Conservation (phyloP, 2,113 vertebrate species). For the Arvicanthis niloticus region DNA sequence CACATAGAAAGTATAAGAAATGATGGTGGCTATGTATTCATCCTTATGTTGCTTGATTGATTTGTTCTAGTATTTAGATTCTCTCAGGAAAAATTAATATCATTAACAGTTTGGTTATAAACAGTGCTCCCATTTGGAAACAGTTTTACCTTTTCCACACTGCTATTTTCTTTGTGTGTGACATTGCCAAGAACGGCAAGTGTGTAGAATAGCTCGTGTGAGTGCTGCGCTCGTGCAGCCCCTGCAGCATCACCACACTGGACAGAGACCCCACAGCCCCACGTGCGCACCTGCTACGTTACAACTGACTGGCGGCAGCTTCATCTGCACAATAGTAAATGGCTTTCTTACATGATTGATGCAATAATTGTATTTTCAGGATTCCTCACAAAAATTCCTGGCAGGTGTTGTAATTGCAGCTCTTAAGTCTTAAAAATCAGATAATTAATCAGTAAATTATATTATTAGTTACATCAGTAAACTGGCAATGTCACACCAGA, state of each 20-base stretch:
- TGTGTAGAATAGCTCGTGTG: conserved; percentile 75
- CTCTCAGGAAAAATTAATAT: conserved; percentile 72
- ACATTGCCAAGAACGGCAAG: conserved; percentile 87
- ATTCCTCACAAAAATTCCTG: conserved; percentile 61
- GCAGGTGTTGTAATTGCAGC: conserved; percentile 21
- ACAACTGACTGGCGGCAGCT: conserved; percentile 61
- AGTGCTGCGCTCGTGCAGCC: conserved; percentile 82
- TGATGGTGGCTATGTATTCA: neutral
- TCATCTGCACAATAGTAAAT: conserved; percentile 52
- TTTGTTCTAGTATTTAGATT: conserved; percentile 78
- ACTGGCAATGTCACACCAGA: conserved; percentile 64
- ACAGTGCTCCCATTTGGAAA: conserved; percentile 80
- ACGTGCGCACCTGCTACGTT: conserved; percentile 69
- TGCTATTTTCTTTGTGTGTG: conserved; percentile 85
- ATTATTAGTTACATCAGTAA: conserved; percentile 55
- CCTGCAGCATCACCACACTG: conserved; percentile 85
- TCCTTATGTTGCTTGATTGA: neutral
- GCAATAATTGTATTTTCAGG: conserved; percentile 66
- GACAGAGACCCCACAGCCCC: conserved; percentile 79
- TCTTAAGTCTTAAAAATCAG: conserved; percentile 62
- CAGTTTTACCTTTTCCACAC: conserved; percentile 81
- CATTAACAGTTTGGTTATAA: conserved; percentile 79
- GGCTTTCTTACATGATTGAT: conserved; percentile 50
- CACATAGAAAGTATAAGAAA: conserved; percentile 42
- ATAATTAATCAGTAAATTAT: conserved; percentile 61